Evolutionary conservation across 2,797 vertebrate genomes (phyloP).

Genomic region (Hybognathus amarus): DNA sequence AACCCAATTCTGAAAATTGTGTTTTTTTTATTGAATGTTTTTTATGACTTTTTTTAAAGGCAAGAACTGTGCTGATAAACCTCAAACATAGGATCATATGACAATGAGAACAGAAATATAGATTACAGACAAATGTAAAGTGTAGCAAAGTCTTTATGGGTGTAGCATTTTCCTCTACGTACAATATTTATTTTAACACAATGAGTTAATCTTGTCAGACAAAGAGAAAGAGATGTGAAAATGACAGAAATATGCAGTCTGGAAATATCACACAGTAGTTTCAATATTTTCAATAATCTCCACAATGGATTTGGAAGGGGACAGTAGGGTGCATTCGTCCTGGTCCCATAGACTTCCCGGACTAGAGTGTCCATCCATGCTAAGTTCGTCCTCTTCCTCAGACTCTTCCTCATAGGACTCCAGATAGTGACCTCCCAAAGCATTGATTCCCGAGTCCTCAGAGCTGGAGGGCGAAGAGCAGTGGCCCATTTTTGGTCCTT

Average conservation of each 20-base stretch:
- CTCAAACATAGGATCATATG: background rate
- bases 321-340: constrained; percentile 90
- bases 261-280: constrained; percentile 88
- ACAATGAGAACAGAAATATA: background rate
- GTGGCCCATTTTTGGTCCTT: constrained; percentile 89
- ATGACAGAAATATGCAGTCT: background rate
- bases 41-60: background rate
- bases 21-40: background rate
- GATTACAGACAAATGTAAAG: constrained; percentile 10
- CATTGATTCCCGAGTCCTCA: constrained; percentile 97
- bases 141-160: constrained; percentile 8
- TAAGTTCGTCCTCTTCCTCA: constrained; percentile 79
- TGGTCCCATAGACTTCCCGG: constrained; percentile 93
- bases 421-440: constrained; percentile 89
- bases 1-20: background rate
- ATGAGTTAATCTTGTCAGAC: background rate
- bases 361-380: constrained; percentile 83
- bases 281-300: constrained; percentile 99
- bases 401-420: constrained; percentile 93
- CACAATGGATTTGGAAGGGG: constrained; percentile 91
- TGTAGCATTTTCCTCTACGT: constrained; percentile 23
- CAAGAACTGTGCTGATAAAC: background rate
- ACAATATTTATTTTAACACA: constrained; percentile 4
- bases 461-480: constrained; percentile 96
- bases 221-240: background rate